Evolutionary conservation across 2,113 vertebrate species (phyloP).

Genomic region (Aramus guarauna): DNA sequence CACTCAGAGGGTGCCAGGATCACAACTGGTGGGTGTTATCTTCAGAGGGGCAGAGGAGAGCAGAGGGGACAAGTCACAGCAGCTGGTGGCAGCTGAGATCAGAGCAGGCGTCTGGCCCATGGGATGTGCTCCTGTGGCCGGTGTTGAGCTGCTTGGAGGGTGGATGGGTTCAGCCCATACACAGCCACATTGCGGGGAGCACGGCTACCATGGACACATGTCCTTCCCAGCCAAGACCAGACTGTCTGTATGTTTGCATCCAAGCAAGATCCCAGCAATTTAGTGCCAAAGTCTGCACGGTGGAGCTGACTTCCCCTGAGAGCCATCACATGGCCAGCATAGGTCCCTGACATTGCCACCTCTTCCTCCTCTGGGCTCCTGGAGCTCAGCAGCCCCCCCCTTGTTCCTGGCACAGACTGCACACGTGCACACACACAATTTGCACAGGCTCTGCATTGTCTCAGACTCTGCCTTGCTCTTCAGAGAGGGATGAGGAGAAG

Average conservation of each 20-base stretch:
- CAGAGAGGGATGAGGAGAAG: not conserved
- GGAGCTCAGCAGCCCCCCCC: not conserved
- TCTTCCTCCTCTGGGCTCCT: not conserved
- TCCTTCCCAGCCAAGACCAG: not conserved
- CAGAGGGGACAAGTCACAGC: not conserved
- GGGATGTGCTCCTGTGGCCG: not conserved
- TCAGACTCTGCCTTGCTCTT: not conserved
- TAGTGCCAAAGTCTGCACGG: not conserved
- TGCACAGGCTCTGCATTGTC: not conserved
- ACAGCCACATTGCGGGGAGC: accelerated
- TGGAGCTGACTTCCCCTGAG: not conserved
- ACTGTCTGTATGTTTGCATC: not conserved
- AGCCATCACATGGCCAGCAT: accelerated
- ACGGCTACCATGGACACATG: accelerated
- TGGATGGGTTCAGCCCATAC: no score
- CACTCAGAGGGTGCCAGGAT: not conserved
- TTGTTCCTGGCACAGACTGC: not conserved
- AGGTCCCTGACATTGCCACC: not conserved
- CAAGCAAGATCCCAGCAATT: not conserved
- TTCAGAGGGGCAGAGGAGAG: not conserved
- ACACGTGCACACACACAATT: no score
- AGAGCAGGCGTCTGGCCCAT: not conserved
- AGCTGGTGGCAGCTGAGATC: not conserved
- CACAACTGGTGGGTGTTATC: accelerated
- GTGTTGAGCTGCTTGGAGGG: not conserved